Conservation (phyloP, 1,140 invertebrate species). For the Trachymyrmex cornetzi region DNA sequence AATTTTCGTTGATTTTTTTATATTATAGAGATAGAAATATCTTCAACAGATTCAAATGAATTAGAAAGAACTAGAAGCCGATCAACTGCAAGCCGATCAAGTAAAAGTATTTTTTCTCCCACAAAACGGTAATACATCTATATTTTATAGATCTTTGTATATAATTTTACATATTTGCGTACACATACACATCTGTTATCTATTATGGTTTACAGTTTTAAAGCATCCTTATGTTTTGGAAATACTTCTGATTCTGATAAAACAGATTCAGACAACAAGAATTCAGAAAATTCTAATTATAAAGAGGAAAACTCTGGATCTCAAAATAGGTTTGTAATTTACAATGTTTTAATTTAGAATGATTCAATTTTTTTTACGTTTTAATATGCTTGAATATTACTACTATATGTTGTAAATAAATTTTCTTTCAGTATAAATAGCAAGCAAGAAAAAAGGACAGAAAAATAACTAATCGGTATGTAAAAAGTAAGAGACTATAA, state of each 20-base stretch:
- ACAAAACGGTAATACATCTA: no score
- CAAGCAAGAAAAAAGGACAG: neutral
- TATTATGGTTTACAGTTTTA: slow-evolving; percentile 7
- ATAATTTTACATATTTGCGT: no score
- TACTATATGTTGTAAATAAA: neutral
- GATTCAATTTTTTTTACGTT: neutral
- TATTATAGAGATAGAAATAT: no score
- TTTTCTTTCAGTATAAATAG: neutral
- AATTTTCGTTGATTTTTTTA: no score
- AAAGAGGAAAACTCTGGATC: neutral
- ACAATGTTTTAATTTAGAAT: neutral
- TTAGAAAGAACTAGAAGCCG: no score
- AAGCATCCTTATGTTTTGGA: neutral
- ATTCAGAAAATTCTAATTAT: neutral
- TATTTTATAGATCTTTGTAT: no score
- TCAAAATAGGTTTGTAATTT: neutral
- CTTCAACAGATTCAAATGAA: no score
- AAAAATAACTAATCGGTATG: slow-evolving; percentile 1
- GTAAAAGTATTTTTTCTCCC: no score
- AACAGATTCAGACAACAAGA: neutral
- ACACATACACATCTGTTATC: neutral
- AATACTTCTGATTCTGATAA: neutral
- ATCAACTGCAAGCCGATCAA: no score
- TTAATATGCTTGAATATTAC: neutral
- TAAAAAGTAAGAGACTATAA: neutral